Evolutionary conservation across 2,113 vertebrate genomes (phyloP).

Genomic region (Nanorana parkeri): DNA sequence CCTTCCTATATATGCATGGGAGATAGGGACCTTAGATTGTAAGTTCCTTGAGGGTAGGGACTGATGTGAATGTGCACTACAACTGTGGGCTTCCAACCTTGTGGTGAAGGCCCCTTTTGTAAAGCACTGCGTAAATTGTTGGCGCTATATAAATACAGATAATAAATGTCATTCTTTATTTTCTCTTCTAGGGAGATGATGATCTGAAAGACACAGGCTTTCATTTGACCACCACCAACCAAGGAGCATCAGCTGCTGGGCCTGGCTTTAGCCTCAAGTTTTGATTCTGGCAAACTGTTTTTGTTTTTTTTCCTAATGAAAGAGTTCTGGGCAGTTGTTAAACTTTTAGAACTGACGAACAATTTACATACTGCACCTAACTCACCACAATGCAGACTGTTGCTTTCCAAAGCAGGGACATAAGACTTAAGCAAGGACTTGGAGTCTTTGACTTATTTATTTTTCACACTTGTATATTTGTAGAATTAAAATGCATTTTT

Average conservation of each 20-base stretch:
- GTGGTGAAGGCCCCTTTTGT: too few relatives aligned
- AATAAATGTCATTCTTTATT: background rate
- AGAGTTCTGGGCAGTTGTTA: too few relatives aligned
- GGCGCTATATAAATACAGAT: too few relatives aligned
- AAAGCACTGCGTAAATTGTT: too few relatives aligned
- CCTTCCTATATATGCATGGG: too few relatives aligned
- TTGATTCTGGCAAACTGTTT: slow-evolving; percentile 63
- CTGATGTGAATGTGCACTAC: too few relatives aligned
- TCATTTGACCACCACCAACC: slow-evolving; percentile 93
- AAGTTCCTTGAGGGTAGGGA: too few relatives aligned
- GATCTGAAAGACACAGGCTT: slow-evolving; percentile 95
- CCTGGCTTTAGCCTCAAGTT: slow-evolving; percentile 98
- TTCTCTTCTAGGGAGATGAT: slow-evolving; percentile 83
- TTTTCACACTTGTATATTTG: slow-evolving; percentile 74
- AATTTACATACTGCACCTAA: background rate
- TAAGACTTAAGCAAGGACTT: slow-evolving; percentile 33
- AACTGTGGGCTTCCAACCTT: too few relatives aligned
- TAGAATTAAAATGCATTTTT: slow-evolving; percentile 76
- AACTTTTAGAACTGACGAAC: too few relatives aligned
- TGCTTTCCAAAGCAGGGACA: slow-evolving; percentile 12
- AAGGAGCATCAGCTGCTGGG: slow-evolving; percentile 92
- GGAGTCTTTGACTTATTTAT: slow-evolving; percentile 57
- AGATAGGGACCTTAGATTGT: too few relatives aligned
- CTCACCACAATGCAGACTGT: background rate
- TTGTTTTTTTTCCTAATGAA: background rate